A percentile compares a stretch with the other conserved stretches of the same genome.
Conservation (phyloP, 1,140 invertebrate species). For the Aphelinus atriplicis region DNA sequence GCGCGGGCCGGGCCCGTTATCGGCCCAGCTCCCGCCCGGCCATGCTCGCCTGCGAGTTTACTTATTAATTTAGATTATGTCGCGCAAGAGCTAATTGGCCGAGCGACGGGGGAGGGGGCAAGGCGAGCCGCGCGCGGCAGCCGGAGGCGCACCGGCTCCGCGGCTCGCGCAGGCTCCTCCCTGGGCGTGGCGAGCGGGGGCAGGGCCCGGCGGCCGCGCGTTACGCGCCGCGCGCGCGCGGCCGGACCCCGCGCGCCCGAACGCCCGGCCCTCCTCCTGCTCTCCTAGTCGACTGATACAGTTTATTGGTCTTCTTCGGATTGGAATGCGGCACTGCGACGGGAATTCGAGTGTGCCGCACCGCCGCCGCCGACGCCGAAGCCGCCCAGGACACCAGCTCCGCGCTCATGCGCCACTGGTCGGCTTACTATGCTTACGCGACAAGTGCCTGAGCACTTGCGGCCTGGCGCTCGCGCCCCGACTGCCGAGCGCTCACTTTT, state of each 20-base stretch:
- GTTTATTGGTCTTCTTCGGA: constrained; percentile 62
- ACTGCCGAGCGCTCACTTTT: too few species aligned
- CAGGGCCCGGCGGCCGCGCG: background rate
- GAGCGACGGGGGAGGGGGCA: background rate
- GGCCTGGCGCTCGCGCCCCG: too few species aligned
- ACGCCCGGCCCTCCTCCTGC: constrained; percentile 35
- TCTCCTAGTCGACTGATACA: constrained; percentile 60
- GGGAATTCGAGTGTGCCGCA: background rate
- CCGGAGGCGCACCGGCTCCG: constrained; percentile 20
- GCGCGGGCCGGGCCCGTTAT: background rate
- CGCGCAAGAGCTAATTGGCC: constrained; percentile 62
- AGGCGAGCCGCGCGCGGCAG: constrained; percentile 18
- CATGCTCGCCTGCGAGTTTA: constrained; percentile 61
- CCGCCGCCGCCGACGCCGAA: too few species aligned
- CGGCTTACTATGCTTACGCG: constrained; percentile 49
- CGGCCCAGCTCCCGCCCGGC: constrained; percentile 46
- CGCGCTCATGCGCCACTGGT: constrained; percentile 51
- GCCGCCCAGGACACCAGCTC: constrained; percentile 43
- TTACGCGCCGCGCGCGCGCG: background rate
- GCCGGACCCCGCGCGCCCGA: background rate
- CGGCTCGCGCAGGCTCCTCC: constrained; percentile 1
- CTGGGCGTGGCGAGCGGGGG: background rate
- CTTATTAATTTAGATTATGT: constrained; percentile 67
- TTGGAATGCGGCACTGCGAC: constrained; percentile 50
- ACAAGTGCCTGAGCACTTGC: constrained; percentile 41